These are phyloP conservation scores for Geotrypetes seraphini DNA, from an alignment of 2,797 vertebrate genomes.

Conservation along the genomic window DNA sequence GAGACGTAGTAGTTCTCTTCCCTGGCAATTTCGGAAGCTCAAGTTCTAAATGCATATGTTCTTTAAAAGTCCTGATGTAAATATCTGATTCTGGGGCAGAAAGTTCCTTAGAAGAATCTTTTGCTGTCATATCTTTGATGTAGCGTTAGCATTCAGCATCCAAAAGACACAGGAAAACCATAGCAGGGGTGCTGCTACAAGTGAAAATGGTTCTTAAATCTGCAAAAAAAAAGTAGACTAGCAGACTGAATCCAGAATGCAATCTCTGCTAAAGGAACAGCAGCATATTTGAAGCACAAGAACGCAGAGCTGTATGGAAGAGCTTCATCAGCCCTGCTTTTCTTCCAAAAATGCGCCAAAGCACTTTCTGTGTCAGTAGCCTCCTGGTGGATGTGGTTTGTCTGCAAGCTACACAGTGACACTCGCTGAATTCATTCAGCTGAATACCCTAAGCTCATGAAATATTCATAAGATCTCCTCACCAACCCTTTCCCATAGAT, in stretches of 20 bases:
- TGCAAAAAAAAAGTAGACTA: conserved; percentile 12
- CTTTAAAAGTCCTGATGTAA: conserved; percentile 93
- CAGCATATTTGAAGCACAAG: conserved; percentile 11
- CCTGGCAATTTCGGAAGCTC: conserved; percentile 78
- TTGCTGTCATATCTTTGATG: conserved; percentile 65
- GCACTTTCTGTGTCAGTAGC: conserved; percentile 46
- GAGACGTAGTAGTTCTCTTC: conserved; percentile 79
- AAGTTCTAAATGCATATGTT: conserved; percentile 95
- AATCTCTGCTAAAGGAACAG: conserved; percentile 20
- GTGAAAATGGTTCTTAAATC: conserved; percentile 12
- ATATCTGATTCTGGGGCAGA: conserved; percentile 69
- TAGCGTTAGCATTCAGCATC: conserved; percentile 28
- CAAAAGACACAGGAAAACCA: conserved; percentile 26
- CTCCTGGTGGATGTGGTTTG: conserved; percentile 46
- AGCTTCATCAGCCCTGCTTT: conserved; percentile 31
- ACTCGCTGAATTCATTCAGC: conserved; percentile 61
- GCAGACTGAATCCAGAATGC: conserved; percentile 11
- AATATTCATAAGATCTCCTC: conserved; percentile 64
- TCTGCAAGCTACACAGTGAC: conserved; percentile 50
- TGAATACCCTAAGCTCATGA: conserved; percentile 65
- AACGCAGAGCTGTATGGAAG: conserved; percentile 30
- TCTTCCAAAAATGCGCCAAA: conserved; percentile 38
- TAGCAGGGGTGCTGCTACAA: conserved; percentile 20
- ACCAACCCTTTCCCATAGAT: conserved; percentile 40
- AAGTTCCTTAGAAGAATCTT: conserved; percentile 63